Evolutionary conservation across 2,888 invertebrate genomes (phyloP), one percentile per base, ranked within the genome.

Genomic region (Acrobasis repandana): DNA sequence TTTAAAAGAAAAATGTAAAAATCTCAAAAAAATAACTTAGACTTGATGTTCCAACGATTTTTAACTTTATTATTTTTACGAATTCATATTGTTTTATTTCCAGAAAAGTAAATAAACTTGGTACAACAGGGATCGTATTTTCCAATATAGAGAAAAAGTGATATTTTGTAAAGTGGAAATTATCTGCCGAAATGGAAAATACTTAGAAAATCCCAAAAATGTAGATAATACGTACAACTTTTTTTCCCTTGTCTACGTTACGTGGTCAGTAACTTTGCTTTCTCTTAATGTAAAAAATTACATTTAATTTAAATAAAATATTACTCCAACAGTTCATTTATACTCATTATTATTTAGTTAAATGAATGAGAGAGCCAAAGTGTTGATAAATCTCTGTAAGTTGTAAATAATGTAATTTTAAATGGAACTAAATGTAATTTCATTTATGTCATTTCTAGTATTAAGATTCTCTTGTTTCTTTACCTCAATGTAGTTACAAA

Each of bases 341-440:
- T 87, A 88, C 87, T 88, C 89, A 87, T 85, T 85, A 84, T 79
- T 51, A 58, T 76, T 81, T 81, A 79, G 74, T 75, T 79, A 72
- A 80, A 73, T 72, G 69, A 75, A 82, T 76, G 83, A 83, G 83
- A 83, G 82, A 88, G 86, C 89, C 89, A 90, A 90, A 89, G 86
- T 88, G 78, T 83, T 77, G 69, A 77, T 79, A 76, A 79, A 75
- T 80, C 73, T 83, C 79, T 75, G 15, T 84, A 80, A 82, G 76
- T 65, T 91, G 89, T 90, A 90, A 83, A 88, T 88, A 88, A 76
- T 83, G 79, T 83, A 84, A 76, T 82, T 18, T 18, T 76, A 81
- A 82, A 76, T 79, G 72, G 76, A 77, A 76, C 64, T 76, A 74
- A 74, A 80, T 80, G 74, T 84, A 82, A 81, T 82, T 82, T 80